Evolutionary conservation across 2,888 invertebrate genomes (phyloP).

Genomic region (Anoncus sp.): DNA sequence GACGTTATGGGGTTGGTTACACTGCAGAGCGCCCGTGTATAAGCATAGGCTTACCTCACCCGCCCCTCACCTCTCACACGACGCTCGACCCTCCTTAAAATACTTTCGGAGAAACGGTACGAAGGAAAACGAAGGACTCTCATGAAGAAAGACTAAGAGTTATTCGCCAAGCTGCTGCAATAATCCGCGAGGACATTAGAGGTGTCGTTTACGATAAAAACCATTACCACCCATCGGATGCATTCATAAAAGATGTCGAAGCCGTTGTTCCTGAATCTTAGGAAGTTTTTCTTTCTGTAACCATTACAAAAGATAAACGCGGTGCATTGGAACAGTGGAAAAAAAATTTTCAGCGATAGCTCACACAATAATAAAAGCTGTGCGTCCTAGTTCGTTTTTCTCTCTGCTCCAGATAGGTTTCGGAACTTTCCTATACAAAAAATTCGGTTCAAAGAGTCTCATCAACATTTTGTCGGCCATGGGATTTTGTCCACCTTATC

Average conservation of each 20-base stretch:
- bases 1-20: no score
- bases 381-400: conserved; percentile 74
- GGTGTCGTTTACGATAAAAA: conserved; percentile 56
- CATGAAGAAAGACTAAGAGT: conserved; percentile 63
- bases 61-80: no score
- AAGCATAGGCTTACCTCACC: no score
- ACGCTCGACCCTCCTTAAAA: no score
- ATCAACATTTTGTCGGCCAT: conserved; percentile 11
- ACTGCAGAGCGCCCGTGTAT: no score
- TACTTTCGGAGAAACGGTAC: conserved; percentile 61
- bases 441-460: conserved; percentile 57
- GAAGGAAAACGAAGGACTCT: conserved; percentile 47
- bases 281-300: conserved; percentile 10
- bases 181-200: conserved; percentile 66
- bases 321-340: conserved; percentile 3
- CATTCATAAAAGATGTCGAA: conserved; percentile 56
- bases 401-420: conserved; percentile 66
- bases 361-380: conserved; percentile 66
- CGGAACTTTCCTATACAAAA: conserved; percentile 50
- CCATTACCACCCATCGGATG: conserved; percentile 61
- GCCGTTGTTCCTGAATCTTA: conserved; percentile 62
- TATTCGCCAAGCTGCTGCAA: conserved; percentile 63
- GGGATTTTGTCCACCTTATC: conserved; percentile 66
- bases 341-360: conserved; percentile 50
- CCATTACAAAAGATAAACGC: background rate